Evolutionary conservation across 1,140 invertebrate species (phyloP), one percentile per base, ranked within the genome.

Genomic region (Zaprionus taronus): DNA sequence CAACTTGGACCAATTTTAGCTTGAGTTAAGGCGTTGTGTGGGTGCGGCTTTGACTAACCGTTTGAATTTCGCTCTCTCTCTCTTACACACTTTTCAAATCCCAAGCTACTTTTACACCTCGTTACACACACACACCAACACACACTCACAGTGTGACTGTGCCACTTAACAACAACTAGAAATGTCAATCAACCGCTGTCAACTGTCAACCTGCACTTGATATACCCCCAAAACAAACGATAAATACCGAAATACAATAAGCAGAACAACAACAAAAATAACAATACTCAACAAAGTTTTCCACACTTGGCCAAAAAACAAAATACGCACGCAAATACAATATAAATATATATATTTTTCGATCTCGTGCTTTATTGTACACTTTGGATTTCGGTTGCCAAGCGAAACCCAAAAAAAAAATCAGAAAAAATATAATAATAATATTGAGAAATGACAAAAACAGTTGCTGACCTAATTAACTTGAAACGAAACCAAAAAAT

Each of bases 401-500:
- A 68, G 81, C 77, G 61, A 49, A 56, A 53, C 51, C 26, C 36
- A 77, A 78, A 73, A 53, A 64, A 55, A 47, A 80, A 81, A 73
- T 53, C 20, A 44, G 5, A 60, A 71, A 71, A 22, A 38, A 17
- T 24, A 31, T 41, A 62, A 86, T 69, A 72, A 76, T 81, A 77
- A 71, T 86, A 82, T 82, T 73, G 71, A 71, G 77, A 90, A 89
- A 68, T 89, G 84, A 84, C 84, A 89, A 89, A 89, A 89, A 79
- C 84, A 89, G 81, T 89, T 84, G 81, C 68, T 89, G 84, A 89
- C 84, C 84, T 72, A 89, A 89, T 89, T 89, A 84, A 79, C 76
- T 72, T 79, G 15, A 64, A 67, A 49, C 58, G 36, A 31, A 51
- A 66, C 61, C 44, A 81, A 72, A 53, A 41, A 41, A 62, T 38